Evolutionary conservation across 2,888 invertebrate species (phyloP).

Genomic region (Phyllotreta cruciferae): DNA sequence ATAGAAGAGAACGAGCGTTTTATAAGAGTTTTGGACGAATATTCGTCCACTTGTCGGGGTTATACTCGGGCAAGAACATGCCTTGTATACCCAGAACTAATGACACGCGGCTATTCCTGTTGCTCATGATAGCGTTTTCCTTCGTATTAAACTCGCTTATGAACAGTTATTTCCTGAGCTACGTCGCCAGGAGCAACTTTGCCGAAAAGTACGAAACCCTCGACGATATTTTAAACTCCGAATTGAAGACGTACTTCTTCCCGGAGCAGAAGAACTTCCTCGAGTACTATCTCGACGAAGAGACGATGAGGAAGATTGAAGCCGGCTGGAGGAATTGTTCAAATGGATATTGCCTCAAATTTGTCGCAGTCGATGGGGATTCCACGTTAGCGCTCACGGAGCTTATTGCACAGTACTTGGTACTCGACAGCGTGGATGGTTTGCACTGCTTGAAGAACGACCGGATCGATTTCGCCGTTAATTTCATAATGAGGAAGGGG

Average conservation of each 20-base stretch:
- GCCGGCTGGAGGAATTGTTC: constrained; percentile 21
- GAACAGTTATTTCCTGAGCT: constrained; percentile 29
- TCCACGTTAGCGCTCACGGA: constrained; percentile 26
- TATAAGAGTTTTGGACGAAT: constrained; percentile 26
- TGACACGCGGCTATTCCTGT: constrained; percentile 25
- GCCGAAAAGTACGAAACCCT: constrained; percentile 26
- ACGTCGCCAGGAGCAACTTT: constrained; percentile 17
- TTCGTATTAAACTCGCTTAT: background rate
- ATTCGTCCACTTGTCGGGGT: constrained; percentile 1
- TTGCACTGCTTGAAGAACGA: constrained; percentile 28
- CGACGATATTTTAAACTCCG: constrained; percentile 24
- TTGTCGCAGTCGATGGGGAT: constrained; percentile 25
- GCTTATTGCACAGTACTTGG: constrained; percentile 16
- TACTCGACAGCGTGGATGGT: constrained; percentile 17
- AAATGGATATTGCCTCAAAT: constrained; percentile 21
- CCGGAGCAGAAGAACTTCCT: constrained; percentile 14
- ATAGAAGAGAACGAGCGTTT: constrained; percentile 3
- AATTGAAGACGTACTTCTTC: constrained; percentile 28
- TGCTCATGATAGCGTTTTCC: constrained; percentile 18
- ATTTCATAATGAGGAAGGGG: constrained; percentile 32
- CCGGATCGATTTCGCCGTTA: constrained; percentile 24
- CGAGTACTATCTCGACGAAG: background rate
- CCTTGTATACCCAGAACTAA: constrained; percentile 19
- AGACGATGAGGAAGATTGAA: constrained; percentile 1
- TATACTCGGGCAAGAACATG: constrained; percentile 16